These are phyloP conservation scores for Microcebus ravelobensis DNA, from an alignment of 2,113 vertebrate genomes.

Conservation along the genomic window DNA sequence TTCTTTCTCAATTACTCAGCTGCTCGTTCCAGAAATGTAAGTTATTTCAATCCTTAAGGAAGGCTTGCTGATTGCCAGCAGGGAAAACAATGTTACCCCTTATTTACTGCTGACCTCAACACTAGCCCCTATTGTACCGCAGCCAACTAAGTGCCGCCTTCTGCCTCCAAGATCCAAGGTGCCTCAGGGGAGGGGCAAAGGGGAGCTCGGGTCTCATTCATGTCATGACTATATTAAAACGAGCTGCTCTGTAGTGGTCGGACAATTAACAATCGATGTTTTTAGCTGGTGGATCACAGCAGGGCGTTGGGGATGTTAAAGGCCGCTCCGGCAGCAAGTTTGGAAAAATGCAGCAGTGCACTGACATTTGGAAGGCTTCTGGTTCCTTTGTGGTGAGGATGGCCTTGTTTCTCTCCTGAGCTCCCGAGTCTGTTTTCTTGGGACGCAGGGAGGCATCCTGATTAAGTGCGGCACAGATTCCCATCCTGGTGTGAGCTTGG, in stretches of 20 bases:
- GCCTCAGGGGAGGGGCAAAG: constrained; percentile 81
- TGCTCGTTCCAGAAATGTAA: constrained; percentile 84
- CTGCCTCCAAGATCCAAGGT: constrained; percentile 85
- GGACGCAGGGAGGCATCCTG: constrained; percentile 67
- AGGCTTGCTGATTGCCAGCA: constrained; percentile 80
- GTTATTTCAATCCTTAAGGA: constrained; percentile 88
- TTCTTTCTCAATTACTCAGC: constrained; percentile 83
- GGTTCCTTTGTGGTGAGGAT: constrained; percentile 69
- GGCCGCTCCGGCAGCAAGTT: constrained; percentile 44
- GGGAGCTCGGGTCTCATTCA: constrained; percentile 84
- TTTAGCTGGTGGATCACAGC: constrained; percentile 81
- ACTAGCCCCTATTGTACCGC: constrained; percentile 82
- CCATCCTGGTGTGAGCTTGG: constrained; percentile 63
- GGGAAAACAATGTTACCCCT: constrained; percentile 86
- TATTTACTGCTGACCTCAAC: constrained; percentile 87
- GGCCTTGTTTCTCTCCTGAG: constrained; percentile 54
- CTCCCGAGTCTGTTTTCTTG: constrained; percentile 32
- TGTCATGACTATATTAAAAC: constrained; percentile 85
- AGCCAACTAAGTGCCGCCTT: constrained; percentile 78
- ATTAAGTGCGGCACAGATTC: constrained; percentile 69
- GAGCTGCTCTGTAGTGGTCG: constrained; percentile 71
- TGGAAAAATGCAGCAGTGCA: constrained; percentile 69
- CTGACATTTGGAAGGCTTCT: constrained; percentile 77
- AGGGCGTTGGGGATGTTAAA: constrained; percentile 60
- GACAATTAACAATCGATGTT: constrained; percentile 87